Base-by-base conservation (phyloP, 2,113 vertebrate species). In the Caracal caracal region DNA sequence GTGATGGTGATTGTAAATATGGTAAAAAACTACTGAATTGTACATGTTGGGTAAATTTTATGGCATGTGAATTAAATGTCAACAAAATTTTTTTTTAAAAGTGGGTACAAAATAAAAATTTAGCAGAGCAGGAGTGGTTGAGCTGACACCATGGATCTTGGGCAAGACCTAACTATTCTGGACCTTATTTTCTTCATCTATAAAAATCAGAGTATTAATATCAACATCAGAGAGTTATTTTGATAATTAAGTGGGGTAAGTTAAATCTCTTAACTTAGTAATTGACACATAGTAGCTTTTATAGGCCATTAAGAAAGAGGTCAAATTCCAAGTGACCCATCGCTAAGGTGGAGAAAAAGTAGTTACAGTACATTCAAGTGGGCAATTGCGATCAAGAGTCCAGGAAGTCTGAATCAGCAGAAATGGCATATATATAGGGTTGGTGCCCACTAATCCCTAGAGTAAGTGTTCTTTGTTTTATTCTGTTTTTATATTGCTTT, bases 11-110 rank as follows among this genome's bases (percentile, higher is more conserved):
- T 85, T 76, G 65, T 75, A 65, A 96, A 78, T 82, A 71, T 47
- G 76, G 37, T 59, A 37, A 75, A 94, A 94, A 94, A 84, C 15
- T 70, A 73, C 3, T 59, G 16, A 82, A 26, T 82, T 68, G 10
- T 82, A 49, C 28, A 73, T 26, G 66, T 86, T 71, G 28, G 30
- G 53, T 90, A 68, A 94, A 49, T 95, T 94, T 94, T 93, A 83
- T 95, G 40, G 2, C 19, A 84, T 93, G 24, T 73, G 33, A 95
- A 88, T 88, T 88, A 90, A 87, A 97, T 83, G n/a, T 83, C 22
- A 94, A 66, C 71, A 70, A 85, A 83, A 22, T 0, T 66, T 79
- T 53, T 15, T 88, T 30, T 59, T 16, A 22, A 37, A 86, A 79
- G 11, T 78, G 24, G 30, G 53, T 63, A 68, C 4, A 90, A n/a